Conservation (phyloP, 92 coral and sea anemone genomes). For the Bergia puertoricense region DNA sequence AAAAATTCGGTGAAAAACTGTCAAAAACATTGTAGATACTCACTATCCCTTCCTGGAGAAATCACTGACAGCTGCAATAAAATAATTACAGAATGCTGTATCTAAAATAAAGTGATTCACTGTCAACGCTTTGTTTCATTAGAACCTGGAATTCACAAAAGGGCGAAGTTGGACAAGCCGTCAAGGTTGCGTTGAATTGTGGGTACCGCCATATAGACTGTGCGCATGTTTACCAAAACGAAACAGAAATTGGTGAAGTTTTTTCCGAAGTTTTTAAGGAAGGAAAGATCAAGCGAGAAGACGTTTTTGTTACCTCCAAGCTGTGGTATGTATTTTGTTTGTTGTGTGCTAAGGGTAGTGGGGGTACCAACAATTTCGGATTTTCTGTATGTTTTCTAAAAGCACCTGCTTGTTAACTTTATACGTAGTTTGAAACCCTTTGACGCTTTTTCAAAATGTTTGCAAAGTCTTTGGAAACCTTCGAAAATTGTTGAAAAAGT, state of each 20-base stretch:
- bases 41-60: no score
- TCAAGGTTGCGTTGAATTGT: conserved; percentile 57
- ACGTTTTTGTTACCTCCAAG: conserved; percentile 67
- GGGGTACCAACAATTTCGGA: no score
- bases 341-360: background rate
- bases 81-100: no score
- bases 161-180: conserved; percentile 71
- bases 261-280: conserved; percentile 59
- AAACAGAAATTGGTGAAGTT: conserved; percentile 63
- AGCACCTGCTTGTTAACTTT: background rate
- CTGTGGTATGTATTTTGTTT: conserved; percentile 52
- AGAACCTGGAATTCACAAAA: conserved; percentile 74
- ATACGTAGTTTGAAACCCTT: no score
- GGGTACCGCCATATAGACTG: conserved; percentile 77
- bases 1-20: no score
- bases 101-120: no score
- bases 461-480: background rate
- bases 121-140: background rate
- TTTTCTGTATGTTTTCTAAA: background rate
- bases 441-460: background rate
- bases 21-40: no score
- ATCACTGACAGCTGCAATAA: no score
- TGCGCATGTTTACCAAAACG: conserved; percentile 64
- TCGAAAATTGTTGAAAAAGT: no score
- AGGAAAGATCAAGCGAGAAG: conserved; percentile 64